phyloP scores from a whole-genome alignment of 2,888 invertebrate species.

The Orchesellides sinensis region DNA sequence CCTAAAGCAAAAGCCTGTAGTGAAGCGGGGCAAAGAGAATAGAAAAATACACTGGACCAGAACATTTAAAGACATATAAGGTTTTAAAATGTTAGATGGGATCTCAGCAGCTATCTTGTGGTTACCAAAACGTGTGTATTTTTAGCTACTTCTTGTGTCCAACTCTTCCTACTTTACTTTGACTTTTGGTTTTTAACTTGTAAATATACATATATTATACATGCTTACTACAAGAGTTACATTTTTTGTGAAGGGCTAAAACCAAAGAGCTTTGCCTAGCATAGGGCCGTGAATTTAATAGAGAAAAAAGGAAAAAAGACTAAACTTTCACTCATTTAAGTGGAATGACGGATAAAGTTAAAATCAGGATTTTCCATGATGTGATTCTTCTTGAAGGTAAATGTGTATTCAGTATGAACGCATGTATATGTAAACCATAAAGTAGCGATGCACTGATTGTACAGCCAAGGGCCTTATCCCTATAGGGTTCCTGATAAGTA shows the following conservation, averaged over 20 bases:
- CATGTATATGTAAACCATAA: slow-evolving; percentile 7
- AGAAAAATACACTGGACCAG: too few relatives aligned
- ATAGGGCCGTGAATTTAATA: not conserved
- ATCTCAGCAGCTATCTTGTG: slow-evolving; percentile 8
- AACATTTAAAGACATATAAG: too few relatives aligned
- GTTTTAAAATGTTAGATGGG: too few relatives aligned
- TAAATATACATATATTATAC: not conserved
- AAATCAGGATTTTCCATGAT: slow-evolving; percentile 44
- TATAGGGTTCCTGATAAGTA: not conserved
- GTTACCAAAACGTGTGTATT: slow-evolving; percentile 9
- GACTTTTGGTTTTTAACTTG: not conserved
- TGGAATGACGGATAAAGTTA: slow-evolving; percentile 56
- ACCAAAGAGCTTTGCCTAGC: not conserved
- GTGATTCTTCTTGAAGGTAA: slow-evolving; percentile 17
- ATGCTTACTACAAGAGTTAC: too few relatives aligned
- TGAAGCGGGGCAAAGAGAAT: slow-evolving; percentile 6
- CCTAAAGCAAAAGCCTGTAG: slow-evolving; percentile 32
- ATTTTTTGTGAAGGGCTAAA: too few relatives aligned
- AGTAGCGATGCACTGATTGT: not conserved
- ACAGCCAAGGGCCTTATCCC: not conserved
- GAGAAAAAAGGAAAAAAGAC: not conserved
- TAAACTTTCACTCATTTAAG: slow-evolving; percentile 53
- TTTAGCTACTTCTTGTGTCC: slow-evolving; percentile 9
- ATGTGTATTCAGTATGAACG: slow-evolving; percentile 23
- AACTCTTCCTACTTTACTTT: not conserved